Evolutionary conservation across 2,113 vertebrate species (phyloP).

Genomic region (Vicugna pacos): DNA sequence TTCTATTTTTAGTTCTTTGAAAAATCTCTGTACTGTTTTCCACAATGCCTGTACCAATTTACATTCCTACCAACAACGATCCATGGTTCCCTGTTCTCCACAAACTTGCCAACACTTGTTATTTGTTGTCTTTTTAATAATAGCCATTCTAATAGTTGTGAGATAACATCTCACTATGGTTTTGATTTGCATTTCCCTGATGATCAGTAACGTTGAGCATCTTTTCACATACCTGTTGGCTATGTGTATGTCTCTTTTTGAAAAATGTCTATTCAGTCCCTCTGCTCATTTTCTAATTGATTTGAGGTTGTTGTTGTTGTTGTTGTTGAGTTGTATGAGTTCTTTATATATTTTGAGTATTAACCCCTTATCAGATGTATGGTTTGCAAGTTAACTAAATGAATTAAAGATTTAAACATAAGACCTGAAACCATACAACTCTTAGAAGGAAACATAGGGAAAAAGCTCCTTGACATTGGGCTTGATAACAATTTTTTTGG

Average conservation of each 20-base stretch:
- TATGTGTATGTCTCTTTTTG: not conserved
- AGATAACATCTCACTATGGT: not conserved
- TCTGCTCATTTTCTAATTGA: not conserved
- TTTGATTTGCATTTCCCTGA: not conserved
- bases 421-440: not conserved
- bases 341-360: not conserved
- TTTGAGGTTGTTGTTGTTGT: not conserved
- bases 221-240: not conserved
- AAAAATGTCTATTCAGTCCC: conserved; percentile 11
- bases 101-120: not conserved
- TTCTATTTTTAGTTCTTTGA: not conserved
- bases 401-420: conserved; percentile 5
- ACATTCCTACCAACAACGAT: not conserved
- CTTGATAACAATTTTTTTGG: not conserved
- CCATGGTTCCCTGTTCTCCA: not conserved
- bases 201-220: not conserved
- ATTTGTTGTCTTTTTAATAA: not conserved
- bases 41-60: not conserved
- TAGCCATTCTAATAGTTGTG: not conserved
- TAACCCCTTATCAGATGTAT: not conserved
- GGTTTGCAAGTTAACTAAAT: not conserved
- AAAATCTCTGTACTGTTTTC: not conserved
- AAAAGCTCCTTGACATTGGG: not conserved
- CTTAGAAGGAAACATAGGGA: not conserved
- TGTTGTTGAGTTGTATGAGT: not conserved